Evolutionary conservation across 2,888 invertebrate genomes (phyloP).

Genomic region (Lasioglossum marginatum): DNA sequence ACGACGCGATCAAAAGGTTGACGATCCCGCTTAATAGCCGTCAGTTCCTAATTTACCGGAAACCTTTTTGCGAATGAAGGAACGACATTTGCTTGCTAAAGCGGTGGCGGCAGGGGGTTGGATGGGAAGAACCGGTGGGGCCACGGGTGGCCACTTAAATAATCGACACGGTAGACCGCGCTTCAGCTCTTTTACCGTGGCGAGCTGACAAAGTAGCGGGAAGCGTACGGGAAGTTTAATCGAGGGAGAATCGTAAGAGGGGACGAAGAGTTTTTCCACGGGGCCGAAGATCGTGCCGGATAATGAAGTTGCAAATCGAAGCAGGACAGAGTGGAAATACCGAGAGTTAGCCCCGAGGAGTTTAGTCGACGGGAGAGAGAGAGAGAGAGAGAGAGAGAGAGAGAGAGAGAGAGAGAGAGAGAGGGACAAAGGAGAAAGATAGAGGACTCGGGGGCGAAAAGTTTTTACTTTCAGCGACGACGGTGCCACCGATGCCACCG

Average conservation of each 20-base stretch:
- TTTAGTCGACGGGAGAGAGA: not conserved
- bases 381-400: not conserved
- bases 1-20: not conserved
- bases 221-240: constrained; percentile 58
- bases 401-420: not conserved
- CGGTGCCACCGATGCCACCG: constrained; percentile 31
- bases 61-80: constrained; percentile 20
- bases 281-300: constrained; percentile 50
- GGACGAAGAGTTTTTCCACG: constrained; percentile 52
- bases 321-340: constrained; percentile 38
- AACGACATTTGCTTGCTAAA: constrained; percentile 24
- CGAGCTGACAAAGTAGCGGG: constrained; percentile 43
- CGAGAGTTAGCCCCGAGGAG: constrained; percentile 38
- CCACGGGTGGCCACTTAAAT: constrained; percentile 50
- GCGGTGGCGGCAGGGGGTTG: not conserved
- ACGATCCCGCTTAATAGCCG: constrained; percentile 3
- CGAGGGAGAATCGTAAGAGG: constrained; percentile 53
- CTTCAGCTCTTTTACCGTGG: constrained; percentile 19
- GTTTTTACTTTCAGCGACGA: constrained; percentile 49
- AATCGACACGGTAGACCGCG: constrained; percentile 42
- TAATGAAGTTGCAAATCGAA: constrained; percentile 74
- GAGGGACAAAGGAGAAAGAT: not conserved
- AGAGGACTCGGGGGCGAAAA: constrained; percentile 43
- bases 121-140: not conserved
- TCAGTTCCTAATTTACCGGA: constrained; percentile 16